Percentiles rank a stretch among this genome's conserved stretches.
Evolutionary conservation across 2,797 vertebrate species (phyloP).

Genomic region (Anolis apletophallus): DNA sequence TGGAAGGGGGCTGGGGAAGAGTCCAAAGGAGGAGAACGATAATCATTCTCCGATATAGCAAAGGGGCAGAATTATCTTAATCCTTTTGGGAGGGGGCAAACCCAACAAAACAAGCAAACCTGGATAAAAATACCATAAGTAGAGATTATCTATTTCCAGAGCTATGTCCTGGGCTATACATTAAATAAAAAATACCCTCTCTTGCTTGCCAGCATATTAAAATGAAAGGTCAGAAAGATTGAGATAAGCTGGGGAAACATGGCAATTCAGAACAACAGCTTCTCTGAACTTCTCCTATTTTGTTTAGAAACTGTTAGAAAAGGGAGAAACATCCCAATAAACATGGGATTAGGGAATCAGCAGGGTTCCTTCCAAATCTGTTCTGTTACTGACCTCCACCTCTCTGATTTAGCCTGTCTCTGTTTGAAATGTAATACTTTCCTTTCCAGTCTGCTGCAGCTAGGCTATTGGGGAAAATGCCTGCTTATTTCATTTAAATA

Average conservation of each 20-base stretch:
- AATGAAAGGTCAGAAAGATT: conserved; percentile 48
- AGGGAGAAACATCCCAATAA: conserved; percentile 38
- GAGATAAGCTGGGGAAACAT: conserved; percentile 45
- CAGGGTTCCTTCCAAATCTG: conserved; percentile 33
- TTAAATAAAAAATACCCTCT: conserved; percentile 35
- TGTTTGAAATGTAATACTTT: conserved; percentile 39
- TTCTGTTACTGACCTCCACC: conserved; percentile 45
- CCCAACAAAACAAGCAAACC: conserved; percentile 21
- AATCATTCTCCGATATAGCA: conserved; percentile 35
- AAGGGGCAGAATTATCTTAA: conserved; percentile 69
- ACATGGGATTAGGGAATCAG: conserved; percentile 42
- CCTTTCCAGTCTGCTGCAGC: not conserved
- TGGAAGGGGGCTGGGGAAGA: conserved; percentile 37
- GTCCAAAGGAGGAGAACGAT: conserved; percentile 45
- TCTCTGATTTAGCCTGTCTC: conserved; percentile 21
- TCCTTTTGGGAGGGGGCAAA: conserved; percentile 48
- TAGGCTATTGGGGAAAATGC: not conserved
- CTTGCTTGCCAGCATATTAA: not conserved
- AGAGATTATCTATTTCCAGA: conserved; percentile 63
- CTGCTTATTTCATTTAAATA: not conserved
- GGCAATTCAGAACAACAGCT: not conserved
- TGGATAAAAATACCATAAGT: conserved; percentile 68
- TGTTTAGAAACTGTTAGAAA: conserved; percentile 35
- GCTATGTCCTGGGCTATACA: not conserved
- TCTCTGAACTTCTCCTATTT: conserved; percentile 20